phyloP scores from a whole-genome alignment of 2,113 vertebrate genomes.

The Ifrita kowaldi region DNA sequence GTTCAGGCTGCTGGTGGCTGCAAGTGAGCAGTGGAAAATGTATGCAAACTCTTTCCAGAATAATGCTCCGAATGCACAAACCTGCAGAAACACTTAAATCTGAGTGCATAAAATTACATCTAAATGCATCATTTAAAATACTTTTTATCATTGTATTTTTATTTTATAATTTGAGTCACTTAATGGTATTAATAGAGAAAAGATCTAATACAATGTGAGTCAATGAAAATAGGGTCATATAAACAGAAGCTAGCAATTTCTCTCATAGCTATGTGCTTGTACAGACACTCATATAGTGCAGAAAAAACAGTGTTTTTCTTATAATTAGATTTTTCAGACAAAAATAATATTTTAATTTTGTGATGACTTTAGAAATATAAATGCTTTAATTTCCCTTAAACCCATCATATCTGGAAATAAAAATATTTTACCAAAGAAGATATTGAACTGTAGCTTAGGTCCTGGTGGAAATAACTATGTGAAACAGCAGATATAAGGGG shows the following conservation, averaged over 20 bases:
- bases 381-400: neutral
- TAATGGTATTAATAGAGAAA: neutral
- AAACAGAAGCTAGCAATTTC: neutral
- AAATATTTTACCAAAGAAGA: neutral
- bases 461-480: neutral
- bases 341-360: neutral
- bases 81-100: slow-evolving; percentile 50
- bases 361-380: neutral
- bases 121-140: neutral
- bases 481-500: neutral
- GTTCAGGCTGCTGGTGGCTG: slow-evolving; percentile 26
- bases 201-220: neutral
- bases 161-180: neutral
- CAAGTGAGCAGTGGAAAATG: slow-evolving; percentile 66
- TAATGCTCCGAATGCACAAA: neutral
- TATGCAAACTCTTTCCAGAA: slow-evolving; percentile 62
- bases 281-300: neutral
- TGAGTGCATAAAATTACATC: slow-evolving; percentile 14
- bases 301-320: neutral
- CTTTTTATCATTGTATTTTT: neutral
- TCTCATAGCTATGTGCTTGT: neutral
- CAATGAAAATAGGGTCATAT: neutral
- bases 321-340: neutral
- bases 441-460: neutral
- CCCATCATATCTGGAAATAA: neutral